Base-by-base conservation (phyloP, 2,888 invertebrate species). In the Hydroisotoma schaefferi region DNA sequence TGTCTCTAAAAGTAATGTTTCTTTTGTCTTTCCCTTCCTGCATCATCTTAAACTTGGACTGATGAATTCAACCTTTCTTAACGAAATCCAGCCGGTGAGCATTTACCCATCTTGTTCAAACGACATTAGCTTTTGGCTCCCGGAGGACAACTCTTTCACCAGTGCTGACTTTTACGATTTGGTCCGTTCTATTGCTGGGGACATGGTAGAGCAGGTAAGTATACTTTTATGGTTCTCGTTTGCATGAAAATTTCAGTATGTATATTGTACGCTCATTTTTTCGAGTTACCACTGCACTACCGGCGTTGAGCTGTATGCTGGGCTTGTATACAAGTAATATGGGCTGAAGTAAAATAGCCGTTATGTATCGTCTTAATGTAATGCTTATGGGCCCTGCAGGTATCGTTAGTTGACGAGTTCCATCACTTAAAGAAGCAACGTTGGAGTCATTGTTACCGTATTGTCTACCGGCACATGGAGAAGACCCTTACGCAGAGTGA, bases 61-160 rank as follows among this genome's bases (percentile, higher is more conserved):
- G 23, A 46, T 37, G 27, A 15, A 52, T 55, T 10, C 26, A 33
- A 29, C 27, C 52, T 52, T 28, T 26, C 18, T 33, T 25, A 27
- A 23, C 20, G n/a, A 22, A 12, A n/a, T 33, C 12, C 76, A 85
- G 82, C 81, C 89, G 0, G 80, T 97, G 3, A 95, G 95, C 65
- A 77, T 82, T 20, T 91, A 85, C 78, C 95, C 95, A 0, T 90
- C 88, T 73, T 94, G 94, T 75, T 80, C 75, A 8, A 93, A 90
- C 79, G 98, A 99, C 77, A 83, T 99, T 27, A 95, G 98, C 48
- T 99, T 99, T 78, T 99, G 98, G 95, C 77, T 99, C 52, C 93
- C 95, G 0, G 75, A 82, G 2, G 79, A 82, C 57, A 79, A 80
- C 2, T 73, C 81, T 23, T 92, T 85, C 76, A 82, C 81, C n/a